Percentiles rank a stretch among this genome's conserved stretches.
Conservation (phyloP, 2,888 invertebrate genomes). For the Lordiphosa andalusiaca region DNA sequence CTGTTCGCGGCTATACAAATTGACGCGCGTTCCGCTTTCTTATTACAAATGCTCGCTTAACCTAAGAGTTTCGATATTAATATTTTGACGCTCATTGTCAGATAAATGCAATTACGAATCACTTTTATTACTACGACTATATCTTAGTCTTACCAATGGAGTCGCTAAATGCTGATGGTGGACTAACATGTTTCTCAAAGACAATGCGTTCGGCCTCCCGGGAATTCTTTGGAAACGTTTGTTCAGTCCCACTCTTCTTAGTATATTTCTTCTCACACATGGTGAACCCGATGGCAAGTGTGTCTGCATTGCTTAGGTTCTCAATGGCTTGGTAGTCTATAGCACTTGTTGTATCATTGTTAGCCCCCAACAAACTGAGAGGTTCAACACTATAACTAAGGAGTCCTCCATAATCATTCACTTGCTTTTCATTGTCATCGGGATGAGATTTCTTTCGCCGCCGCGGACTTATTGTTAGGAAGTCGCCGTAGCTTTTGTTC, state of each 20-base stretch:
- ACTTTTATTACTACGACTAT: not conserved
- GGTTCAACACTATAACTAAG: slow-evolving; percentile 69
- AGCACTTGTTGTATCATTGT: too few species aligned
- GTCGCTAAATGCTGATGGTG: slow-evolving; percentile 81
- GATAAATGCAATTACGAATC: slow-evolving; percentile 6
- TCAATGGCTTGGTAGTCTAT: too few species aligned
- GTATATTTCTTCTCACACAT: too few species aligned
- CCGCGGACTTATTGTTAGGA: too few species aligned
- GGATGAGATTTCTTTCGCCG: too few species aligned
- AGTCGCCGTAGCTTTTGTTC: slow-evolving; percentile 14
- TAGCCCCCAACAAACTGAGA: slow-evolving; percentile 54
- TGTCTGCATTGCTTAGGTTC: too few species aligned
- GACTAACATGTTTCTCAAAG: slow-evolving; percentile 75
- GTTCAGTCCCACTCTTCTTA: too few species aligned
- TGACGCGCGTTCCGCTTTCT: too few species aligned
- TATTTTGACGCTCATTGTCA: not conserved
- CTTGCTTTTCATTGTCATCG: too few species aligned
- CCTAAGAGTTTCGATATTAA: not conserved
- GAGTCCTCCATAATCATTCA: slow-evolving; percentile 5
- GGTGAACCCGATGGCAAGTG: slow-evolving; percentile 3
- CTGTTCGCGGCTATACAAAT: too few species aligned
- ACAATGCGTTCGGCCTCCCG: slow-evolving; percentile 18
- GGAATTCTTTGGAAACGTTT: too few species aligned
- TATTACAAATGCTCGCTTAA: too few species aligned
- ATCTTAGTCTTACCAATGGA: slow-evolving; percentile 13